phyloP scores from a whole-genome alignment of 2,797 vertebrate species.

The Scolopax bukidnonensis region DNA sequence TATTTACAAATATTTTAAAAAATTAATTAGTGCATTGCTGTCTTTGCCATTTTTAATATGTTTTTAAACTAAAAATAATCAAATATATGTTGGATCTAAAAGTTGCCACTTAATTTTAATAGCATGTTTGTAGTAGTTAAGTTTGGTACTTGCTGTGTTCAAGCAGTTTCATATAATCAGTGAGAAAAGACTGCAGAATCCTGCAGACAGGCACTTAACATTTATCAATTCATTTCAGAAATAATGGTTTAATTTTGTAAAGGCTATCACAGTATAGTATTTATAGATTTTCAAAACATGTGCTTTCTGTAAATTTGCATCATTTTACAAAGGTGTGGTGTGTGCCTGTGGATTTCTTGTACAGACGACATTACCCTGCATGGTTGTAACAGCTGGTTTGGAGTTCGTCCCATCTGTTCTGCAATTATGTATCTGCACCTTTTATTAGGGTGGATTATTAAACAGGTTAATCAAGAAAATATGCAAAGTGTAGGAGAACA shows the following conservation, averaged over 20 bases:
- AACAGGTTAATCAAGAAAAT: slow-evolving; percentile 62
- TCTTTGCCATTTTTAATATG: background rate
- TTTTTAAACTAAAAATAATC: background rate
- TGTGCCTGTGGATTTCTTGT: background rate
- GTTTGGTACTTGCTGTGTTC: background rate
- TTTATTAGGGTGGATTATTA: slow-evolving; percentile 44
- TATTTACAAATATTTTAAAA: background rate
- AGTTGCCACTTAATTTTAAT: background rate
- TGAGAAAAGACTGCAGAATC: background rate
- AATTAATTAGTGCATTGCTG: background rate
- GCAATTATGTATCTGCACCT: background rate
- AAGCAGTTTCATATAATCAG: background rate
- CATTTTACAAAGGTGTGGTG: background rate
- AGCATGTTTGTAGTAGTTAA: background rate
- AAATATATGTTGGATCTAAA: background rate
- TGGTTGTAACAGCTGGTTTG: slow-evolving; percentile 30
- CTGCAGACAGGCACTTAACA: background rate
- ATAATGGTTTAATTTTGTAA: background rate
- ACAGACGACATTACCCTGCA: background rate
- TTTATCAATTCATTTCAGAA: background rate
- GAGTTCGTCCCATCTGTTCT: slow-evolving; percentile 26
- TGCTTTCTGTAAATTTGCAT: background rate
- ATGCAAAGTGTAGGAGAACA: background rate
- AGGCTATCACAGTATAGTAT: background rate
- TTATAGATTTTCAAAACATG: background rate